Conservation (phyloP, 2,797 vertebrate species). For the Anguilla megastoma region DNA sequence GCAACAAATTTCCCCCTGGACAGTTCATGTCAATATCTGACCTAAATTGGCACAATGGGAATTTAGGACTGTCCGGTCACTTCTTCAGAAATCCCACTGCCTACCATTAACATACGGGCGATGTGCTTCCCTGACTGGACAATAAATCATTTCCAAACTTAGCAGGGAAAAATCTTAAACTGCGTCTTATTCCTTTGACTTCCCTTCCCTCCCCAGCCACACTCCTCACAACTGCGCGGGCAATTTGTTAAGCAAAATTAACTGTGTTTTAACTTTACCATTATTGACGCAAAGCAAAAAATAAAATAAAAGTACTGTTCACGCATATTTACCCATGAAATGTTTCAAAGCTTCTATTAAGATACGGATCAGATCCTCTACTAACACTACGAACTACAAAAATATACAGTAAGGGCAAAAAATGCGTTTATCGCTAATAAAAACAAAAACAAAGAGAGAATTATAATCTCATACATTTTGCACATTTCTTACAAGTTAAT, state of each 20-base stretch:
- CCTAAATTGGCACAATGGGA: no score
- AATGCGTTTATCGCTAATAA: conserved; percentile 57
- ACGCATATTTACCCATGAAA: conserved; percentile 39
- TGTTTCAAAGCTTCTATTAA: conserved; percentile 44
- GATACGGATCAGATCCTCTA: conserved; percentile 56
- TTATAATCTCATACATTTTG: conserved; percentile 83
- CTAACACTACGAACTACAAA: conserved; percentile 60
- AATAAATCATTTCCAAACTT: conserved; percentile 18
- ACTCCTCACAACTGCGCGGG: no score
- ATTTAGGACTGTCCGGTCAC: no score
- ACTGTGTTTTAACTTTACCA: conserved; percentile 45
- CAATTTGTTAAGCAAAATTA: conserved; percentile 29
- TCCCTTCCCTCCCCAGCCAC: neutral
- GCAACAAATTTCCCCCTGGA: neutral
- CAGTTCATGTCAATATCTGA: neutral
- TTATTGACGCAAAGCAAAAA: conserved; percentile 35
- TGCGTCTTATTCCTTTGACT: neutral
- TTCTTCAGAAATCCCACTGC: neutral
- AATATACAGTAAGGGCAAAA: conserved; percentile 60
- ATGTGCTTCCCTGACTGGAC: neutral
- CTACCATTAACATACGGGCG: neutral
- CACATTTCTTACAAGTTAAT: conserved; percentile 88
- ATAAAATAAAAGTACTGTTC: conserved; percentile 15
- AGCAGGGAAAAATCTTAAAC: neutral
- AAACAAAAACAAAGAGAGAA: conserved; percentile 44